Conservation (phyloP, 1,140 invertebrate species). For the Anoplophora glabripennis region DNA sequence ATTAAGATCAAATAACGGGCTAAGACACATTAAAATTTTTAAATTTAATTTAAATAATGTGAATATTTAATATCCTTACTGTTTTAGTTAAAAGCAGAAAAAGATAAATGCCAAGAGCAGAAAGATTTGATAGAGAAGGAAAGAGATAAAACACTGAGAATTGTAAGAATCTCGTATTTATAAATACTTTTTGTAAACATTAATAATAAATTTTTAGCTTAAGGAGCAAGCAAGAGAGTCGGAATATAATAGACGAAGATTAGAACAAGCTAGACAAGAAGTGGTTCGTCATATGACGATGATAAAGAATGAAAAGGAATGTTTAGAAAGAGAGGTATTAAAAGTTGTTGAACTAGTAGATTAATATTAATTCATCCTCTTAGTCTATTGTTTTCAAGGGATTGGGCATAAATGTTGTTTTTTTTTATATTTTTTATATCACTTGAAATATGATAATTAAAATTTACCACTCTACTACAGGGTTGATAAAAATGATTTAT, state of each 20-base stretch:
- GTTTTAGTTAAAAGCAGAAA: conserved; percentile 43
- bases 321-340: conserved; percentile 59
- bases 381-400: no score
- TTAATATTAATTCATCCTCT: no score
- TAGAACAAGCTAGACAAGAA: conserved; percentile 59
- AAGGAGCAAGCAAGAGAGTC: conserved; percentile 58
- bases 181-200: not conserved
- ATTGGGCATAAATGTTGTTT: no score
- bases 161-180: conserved; percentile 41
- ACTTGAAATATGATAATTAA: no score
- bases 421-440: no score
- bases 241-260: conserved; percentile 55
- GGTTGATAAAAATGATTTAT: no score
- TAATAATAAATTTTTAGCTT: conserved; percentile 46
- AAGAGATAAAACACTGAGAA: conserved; percentile 50
- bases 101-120: conserved; percentile 50
- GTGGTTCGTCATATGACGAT: conserved; percentile 59
- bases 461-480: no score
- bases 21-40: no score
- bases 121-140: conserved; percentile 51
- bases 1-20: no score
- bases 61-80: conserved; percentile 7
- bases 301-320: conserved; percentile 59
- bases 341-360: no score
- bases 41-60: not conserved